These are phyloP conservation scores for Phrynocephalus vlangalii DNA, from an alignment of 2,797 vertebrate genomes.

Conservation along the genomic window DNA sequence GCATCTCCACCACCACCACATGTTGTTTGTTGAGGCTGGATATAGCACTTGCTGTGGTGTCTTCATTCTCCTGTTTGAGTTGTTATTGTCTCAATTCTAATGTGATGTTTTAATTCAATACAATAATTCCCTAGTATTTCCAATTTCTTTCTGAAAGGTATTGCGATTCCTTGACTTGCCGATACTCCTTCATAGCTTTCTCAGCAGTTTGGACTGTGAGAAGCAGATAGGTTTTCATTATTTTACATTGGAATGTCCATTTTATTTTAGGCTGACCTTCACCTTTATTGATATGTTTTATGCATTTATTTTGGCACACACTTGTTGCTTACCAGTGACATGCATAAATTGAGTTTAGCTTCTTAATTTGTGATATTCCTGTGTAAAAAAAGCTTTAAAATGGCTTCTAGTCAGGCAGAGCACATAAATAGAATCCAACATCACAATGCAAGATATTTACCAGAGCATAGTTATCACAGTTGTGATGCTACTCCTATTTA, in stretches of 20 bases:
- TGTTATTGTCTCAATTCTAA: not conserved
- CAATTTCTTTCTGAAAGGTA: not conserved
- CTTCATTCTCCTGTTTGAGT: not conserved
- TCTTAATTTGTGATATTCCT: not conserved
- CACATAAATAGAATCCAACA: not conserved
- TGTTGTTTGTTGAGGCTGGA: constrained; percentile 24
- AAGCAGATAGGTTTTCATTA: not conserved
- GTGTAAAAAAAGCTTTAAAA: not conserved
- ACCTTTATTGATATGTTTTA: not conserved
- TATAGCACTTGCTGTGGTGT: not conserved
- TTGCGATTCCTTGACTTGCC: not conserved
- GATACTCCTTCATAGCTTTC: not conserved
- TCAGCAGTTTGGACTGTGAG: not conserved
- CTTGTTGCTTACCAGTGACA: not conserved
- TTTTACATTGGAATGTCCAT: not conserved
- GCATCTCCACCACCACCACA: not conserved
- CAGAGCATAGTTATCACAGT: no score
- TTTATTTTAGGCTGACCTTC: not conserved
- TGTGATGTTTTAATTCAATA: not conserved
- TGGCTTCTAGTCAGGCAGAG: not conserved
- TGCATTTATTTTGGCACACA: not conserved
- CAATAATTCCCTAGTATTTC: not conserved
- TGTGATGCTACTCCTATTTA: no score
- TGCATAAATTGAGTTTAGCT: not conserved
- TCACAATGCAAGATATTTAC: not conserved